Evolutionary conservation across 2,113 vertebrate species (phyloP), one percentile per base, ranked within the genome.

Genomic region (Himantopus leucocephalus): DNA sequence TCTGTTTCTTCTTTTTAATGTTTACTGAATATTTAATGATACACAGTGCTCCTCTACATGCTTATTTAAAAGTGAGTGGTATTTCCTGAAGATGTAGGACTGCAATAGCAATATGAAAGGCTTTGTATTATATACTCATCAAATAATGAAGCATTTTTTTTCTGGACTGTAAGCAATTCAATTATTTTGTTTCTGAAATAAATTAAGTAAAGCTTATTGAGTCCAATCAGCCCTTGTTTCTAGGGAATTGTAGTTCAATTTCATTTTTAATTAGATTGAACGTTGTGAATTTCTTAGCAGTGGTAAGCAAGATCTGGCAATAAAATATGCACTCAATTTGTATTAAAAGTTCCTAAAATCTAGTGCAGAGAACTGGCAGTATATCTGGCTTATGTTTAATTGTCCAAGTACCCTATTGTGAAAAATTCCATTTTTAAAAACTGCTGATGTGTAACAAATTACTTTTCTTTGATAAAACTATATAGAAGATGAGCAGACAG

Each of bases 241-340:
- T 37, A 90, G 98, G 98, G 98, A 98, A 98, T 95, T 98, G 96
- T 96, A 97, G 96, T 98, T 98, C 98, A 98, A 98, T 98, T 98
- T 98, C 88, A 95, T 97, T 98, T 98, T 98, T 98, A 98, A 98
- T 98, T 98, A 98, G 97, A 98, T 94, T 97, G 97, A 98, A 98
- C 52, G 11, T 92, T 95, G 97, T 96, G 94, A 95, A 95, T 98
- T 97, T 98, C 96, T 97, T 97, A 98, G 92, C 91, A 96, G 55
- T 97, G 76, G 96, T 97, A 97, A 98, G 97, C 97, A 97, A 97
- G 95, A 97, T 97, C 83, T 95, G 94, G 84, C 96, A 97, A 96
- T 98, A 97, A 98, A 98, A 89, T 95, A 95, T 95, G 94, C 92
- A 93, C 96, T 97, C 96, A 89, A 93, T 98, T 98, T 98, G 70